Conservation (phyloP, 2,113 vertebrate genomes). For the human region DNA sequence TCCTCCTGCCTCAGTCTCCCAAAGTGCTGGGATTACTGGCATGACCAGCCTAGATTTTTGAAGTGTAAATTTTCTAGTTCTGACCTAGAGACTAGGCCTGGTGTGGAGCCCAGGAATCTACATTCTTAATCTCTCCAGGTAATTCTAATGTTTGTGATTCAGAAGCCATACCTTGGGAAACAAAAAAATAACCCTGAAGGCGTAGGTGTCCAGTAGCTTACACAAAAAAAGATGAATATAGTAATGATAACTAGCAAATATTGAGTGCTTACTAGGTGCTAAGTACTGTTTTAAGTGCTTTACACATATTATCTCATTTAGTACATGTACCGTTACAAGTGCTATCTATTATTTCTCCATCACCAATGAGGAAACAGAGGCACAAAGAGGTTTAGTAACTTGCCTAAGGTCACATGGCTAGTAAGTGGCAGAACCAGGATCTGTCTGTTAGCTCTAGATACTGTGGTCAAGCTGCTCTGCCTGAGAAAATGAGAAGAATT, state of each 20-base stretch:
- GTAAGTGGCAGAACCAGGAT: conserved; percentile 8
- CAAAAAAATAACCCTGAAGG: neutral
- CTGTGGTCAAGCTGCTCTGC: conserved; percentile 8
- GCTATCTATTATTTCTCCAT: neutral
- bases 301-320: neutral
- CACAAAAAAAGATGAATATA: neutral
- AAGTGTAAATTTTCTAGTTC: neutral
- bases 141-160: neutral
- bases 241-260: neutral
- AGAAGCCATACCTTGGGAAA: conserved; percentile 11
- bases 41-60: neutral
- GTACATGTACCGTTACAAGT: neutral
- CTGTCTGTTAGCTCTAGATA: neutral
- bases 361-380: conserved; percentile 14
- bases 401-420: neutral
- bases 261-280: neutral
- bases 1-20: too few relatives aligned
- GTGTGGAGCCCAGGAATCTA: neutral
- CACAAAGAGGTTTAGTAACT: neutral
- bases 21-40: too few relatives aligned
- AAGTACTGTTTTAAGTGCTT: neutral
- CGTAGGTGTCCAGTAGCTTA: neutral
- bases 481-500: conserved; percentile 58
- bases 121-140: neutral
- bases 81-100: neutral